Evolutionary conservation across 1,140 invertebrate genomes (phyloP).

Genomic region (Hestina assimilis): DNA sequence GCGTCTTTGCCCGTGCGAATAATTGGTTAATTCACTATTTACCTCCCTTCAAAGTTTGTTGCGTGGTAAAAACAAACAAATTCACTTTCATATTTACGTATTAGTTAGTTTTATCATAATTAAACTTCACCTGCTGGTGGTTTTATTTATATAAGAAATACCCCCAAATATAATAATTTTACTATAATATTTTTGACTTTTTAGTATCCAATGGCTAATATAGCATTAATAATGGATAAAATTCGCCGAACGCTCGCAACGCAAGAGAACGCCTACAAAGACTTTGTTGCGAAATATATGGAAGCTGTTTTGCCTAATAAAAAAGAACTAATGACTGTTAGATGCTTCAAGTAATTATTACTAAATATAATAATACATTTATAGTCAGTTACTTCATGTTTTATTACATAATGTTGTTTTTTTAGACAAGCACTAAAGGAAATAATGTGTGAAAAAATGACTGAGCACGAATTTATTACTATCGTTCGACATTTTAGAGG

Average conservation of each 20-base stretch:
- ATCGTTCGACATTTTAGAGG: slow-evolving; percentile 82
- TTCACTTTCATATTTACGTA: too few relatives aligned
- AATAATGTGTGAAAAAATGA: slow-evolving; percentile 82
- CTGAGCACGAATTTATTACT: slow-evolving; percentile 88
- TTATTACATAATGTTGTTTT: slow-evolving; percentile 14
- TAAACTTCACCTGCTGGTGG: too few relatives aligned
- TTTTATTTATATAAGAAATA: not conserved
- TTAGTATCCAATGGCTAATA: slow-evolving; percentile 86
- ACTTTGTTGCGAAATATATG: slow-evolving; percentile 85
- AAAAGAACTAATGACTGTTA: slow-evolving; percentile 73
- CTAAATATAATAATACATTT: not conserved
- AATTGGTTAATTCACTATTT: too few relatives aligned
- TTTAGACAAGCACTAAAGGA: slow-evolving; percentile 79
- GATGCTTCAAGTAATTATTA: slow-evolving; percentile 78
- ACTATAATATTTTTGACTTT: slow-evolving; percentile 26
- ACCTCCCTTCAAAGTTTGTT: too few relatives aligned
- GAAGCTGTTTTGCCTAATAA: slow-evolving; percentile 67
- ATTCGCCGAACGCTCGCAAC: slow-evolving; percentile 79
- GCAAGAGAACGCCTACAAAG: slow-evolving; percentile 81
- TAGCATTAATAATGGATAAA: slow-evolving; percentile 84
- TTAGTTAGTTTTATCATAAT: too few relatives aligned
- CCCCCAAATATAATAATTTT: not conserved
- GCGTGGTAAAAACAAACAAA: too few relatives aligned
- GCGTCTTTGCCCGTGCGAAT: too few relatives aligned
- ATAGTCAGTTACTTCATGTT: not conserved